Conservation (phyloP, 2,113 vertebrate genomes). For the Petaurus breviceps region DNA sequence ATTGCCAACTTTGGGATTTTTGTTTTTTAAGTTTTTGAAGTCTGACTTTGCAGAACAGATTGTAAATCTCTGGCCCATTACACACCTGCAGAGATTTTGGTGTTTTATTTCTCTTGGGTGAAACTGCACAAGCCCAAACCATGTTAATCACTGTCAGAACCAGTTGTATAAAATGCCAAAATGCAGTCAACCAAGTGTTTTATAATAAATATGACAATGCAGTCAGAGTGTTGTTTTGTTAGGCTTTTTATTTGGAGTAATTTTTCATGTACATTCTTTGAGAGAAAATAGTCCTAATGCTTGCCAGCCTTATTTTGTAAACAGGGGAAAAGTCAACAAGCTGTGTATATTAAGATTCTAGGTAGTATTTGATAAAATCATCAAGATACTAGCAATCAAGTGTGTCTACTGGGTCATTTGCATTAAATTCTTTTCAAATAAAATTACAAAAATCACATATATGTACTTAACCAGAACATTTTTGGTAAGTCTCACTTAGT, state of each 20-base stretch:
- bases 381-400: slow-evolving; percentile 37
- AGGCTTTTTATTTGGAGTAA: slow-evolving; percentile 82
- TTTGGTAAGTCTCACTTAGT: background rate
- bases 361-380: slow-evolving; percentile 49
- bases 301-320: slow-evolving; percentile 59
- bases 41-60: slow-evolving; percentile 91
- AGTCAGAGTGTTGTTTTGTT: slow-evolving; percentile 84
- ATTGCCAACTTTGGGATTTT: slow-evolving; percentile 83
- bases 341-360: slow-evolving; percentile 54
- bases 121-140: slow-evolving; percentile 85
- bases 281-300: slow-evolving; percentile 44
- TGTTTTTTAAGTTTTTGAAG: slow-evolving; percentile 86
- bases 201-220: slow-evolving; percentile 88
- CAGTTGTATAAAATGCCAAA: slow-evolving; percentile 90
- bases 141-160: slow-evolving; percentile 92
- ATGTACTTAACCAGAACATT: background rate
- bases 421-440: background rate
- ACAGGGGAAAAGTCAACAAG: slow-evolving; percentile 54
- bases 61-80: slow-evolving; percentile 92
- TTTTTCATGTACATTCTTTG: slow-evolving; percentile 79
- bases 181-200: slow-evolving; percentile 85
- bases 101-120: slow-evolving; percentile 90
- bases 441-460: background rate
- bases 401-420: slow-evolving; percentile 34
- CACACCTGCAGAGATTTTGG: slow-evolving; percentile 88